Percentiles rank a stretch among this genome's conserved stretches.
Conservation (phyloP, 1,140 invertebrate species). For the Drosophila yakuba region DNA sequence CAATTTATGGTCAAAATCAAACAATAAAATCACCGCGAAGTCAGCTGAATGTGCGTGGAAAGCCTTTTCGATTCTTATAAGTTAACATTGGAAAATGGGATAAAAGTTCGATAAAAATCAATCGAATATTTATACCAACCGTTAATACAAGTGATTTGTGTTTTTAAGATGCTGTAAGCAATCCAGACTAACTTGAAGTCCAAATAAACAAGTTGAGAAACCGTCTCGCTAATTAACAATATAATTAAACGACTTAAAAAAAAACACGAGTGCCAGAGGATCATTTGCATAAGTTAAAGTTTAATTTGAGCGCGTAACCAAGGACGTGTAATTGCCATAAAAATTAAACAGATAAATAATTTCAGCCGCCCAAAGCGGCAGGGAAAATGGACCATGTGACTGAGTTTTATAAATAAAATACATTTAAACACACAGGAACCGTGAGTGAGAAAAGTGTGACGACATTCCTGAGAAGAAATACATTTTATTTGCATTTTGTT, state of each 20-base stretch:
- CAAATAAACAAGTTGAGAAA: constrained; percentile 21
- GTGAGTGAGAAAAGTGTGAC: constrained; percentile 3
- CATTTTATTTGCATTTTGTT: too few relatives aligned
- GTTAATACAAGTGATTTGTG: constrained; percentile 5
- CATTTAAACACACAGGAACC: not conserved
- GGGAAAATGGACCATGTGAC: constrained; percentile 32
- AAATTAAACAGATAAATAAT: constrained; percentile 25
- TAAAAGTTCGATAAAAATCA: not conserved
- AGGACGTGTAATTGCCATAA: constrained; percentile 38
- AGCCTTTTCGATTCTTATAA: not conserved
- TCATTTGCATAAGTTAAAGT: constrained; percentile 28
- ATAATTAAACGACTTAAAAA: constrained; percentile 11
- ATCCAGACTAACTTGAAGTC: constrained; percentile 1
- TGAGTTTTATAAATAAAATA: constrained; percentile 26
- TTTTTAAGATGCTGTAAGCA: not conserved
- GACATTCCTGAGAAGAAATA: not conserved
- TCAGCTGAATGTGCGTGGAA: constrained; percentile 34
- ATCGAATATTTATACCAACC: constrained; percentile 1
- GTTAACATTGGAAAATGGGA: not conserved
- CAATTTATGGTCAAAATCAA: constrained; percentile 40
- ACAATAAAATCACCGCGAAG: constrained; percentile 34
- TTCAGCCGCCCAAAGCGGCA: not conserved
- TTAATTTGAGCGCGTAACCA: constrained; percentile 3
- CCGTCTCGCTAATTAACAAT: constrained; percentile 25
- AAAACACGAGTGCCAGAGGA: constrained; percentile 1